A percentile compares a stretch with the other conserved stretches of the same genome.
phyloP scores from a whole-genome alignment of 23 tunicate species.

The Ciona savignyi region DNA sequence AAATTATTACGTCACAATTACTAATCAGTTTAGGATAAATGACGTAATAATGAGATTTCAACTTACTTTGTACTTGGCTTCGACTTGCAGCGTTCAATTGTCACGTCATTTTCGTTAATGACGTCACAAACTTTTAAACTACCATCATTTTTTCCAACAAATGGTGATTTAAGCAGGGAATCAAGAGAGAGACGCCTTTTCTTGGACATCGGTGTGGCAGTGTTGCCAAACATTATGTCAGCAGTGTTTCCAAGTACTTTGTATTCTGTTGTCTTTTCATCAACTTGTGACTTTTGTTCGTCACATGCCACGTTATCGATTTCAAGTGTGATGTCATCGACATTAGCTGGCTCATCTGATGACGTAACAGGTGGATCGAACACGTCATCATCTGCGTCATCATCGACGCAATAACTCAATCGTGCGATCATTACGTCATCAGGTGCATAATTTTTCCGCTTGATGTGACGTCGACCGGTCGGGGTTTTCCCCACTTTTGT shows the following conservation, averaged over 20 bases:
- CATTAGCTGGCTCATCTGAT: not conserved
- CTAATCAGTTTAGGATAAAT: not conserved
- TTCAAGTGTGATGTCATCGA: not conserved
- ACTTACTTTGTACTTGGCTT: constrained; percentile 7
- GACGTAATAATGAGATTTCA: not conserved
- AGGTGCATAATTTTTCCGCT: constrained; percentile 17
- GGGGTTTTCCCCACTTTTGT: constrained; percentile 27
- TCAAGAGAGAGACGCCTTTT: not conserved
- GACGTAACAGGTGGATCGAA: constrained; percentile 1
- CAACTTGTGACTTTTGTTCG: too few species aligned
- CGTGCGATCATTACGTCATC: constrained; percentile 9
- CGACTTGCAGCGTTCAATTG: constrained; percentile 1
- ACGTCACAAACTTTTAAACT: constrained; percentile 10
- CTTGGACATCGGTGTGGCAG: not conserved
- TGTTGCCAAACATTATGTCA: not conserved
- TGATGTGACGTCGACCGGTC: constrained; percentile 12
- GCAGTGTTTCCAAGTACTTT: not conserved
- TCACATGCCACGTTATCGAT: too few species aligned
- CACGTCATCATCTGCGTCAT: constrained; percentile 16
- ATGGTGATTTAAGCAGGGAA: not conserved
- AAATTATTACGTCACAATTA: not conserved
- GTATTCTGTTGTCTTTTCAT: not conserved
- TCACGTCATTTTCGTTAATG: not conserved
- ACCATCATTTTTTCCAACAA: not conserved
- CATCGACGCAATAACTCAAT: constrained; percentile 14